phyloP scores from a whole-genome alignment of 2,113 vertebrate genomes.

The Actenoides hombroni region DNA sequence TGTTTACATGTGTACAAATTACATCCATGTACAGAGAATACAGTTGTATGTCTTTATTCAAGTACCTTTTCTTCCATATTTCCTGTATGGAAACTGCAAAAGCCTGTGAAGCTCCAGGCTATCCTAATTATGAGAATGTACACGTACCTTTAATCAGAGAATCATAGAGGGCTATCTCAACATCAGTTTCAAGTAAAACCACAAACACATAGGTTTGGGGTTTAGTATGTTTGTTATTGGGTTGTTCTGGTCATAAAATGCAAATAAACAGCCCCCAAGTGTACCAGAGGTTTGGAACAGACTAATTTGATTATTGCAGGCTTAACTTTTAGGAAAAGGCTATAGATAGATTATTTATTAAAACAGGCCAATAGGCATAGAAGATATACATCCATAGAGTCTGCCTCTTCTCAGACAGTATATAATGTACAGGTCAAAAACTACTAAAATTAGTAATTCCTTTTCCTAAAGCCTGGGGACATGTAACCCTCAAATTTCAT shows the following conservation, averaged over 20 bases:
- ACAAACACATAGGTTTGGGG: not conserved
- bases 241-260: not conserved
- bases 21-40: not conserved
- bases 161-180: not conserved
- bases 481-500: not conserved
- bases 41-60: not conserved
- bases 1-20: not conserved
- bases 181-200: not conserved
- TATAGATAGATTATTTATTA: not conserved
- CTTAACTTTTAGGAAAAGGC: not conserved
- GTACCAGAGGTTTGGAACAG: not conserved
- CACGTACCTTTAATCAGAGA: not conserved
- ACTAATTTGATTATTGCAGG: not conserved
- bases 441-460: slow-evolving; percentile 26
- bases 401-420: slow-evolving; percentile 2
- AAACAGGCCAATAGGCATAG: not conserved
- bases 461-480: slow-evolving; percentile 29
- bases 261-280: not conserved
- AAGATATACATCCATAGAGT: not conserved
- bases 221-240: not conserved
- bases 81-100: not conserved
- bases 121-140: not conserved
- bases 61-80: not conserved
- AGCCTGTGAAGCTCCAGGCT: not conserved
- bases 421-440: slow-evolving; percentile 29